Evolutionary conservation across 2,797 vertebrate species (phyloP), one percentile per base, ranked within the genome.

Genomic region (Microcaecilia unicolor): DNA sequence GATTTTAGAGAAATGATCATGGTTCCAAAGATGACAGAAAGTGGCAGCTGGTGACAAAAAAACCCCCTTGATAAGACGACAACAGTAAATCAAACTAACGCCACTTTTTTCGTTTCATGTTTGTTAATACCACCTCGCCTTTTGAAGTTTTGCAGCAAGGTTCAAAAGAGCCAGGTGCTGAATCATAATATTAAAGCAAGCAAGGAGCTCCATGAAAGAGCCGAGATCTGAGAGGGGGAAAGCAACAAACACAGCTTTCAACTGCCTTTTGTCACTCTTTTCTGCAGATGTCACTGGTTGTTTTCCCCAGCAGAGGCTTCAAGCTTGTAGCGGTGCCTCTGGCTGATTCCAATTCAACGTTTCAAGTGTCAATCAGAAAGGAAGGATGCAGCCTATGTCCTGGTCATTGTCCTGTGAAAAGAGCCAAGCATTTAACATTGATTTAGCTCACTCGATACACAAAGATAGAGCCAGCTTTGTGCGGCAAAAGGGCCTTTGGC

Each of bases 341-440:
- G 91, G 93, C 92, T 95, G 81, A 83, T 86, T 95, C 88, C 88
- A 83, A 81, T 73, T 84, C 88, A 87, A 92, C 86, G 92, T 98
- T 98, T 98, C 91, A 98, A 98, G 94, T 97, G 94, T 96, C 94
- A 98, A 95, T 97, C 94, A 97, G 85, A 86, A 80, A 72, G 85
- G 86, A 87, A 82, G 87, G 85, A 90, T 67, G 76, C 80, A 72
- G 80, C 87, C 85, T 81, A 85, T 88, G 87, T 89, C 82, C 85
- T 88, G 91, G 91, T 94, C 92, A 94, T 90, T 94, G 90, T 97
- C 93, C 90, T 93, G 91, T 95, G 88, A 95, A 96, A 91, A 85
- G 87, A 90, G 91, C 91, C 92, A 92, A 90, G 85, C 85, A 87
- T 95, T 93, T 81, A 89, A 90, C 91, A 96, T 96, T 93, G 91